Conservation (phyloP, 1,140 invertebrate genomes). For the Pseudomyrmex sp. region DNA sequence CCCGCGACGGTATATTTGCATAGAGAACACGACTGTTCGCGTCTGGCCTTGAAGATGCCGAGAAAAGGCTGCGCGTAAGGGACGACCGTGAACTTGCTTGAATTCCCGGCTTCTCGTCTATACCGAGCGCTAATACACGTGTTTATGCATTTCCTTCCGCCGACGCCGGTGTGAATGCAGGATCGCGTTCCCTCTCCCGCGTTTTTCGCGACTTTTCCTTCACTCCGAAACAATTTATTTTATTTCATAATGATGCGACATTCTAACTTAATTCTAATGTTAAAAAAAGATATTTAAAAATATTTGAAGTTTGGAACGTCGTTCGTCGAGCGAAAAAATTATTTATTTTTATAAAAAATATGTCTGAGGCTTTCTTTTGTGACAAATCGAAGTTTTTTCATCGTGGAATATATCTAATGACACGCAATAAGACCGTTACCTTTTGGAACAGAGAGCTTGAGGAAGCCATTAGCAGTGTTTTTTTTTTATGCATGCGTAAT, state of each 20-base stretch:
- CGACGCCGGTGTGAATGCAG: constrained; percentile 60
- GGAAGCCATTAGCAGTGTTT: too few species aligned
- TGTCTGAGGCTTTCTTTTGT: too few species aligned
- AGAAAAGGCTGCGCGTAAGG: constrained; percentile 70
- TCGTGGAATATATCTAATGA: too few species aligned
- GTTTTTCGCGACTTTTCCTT: constrained; percentile 12
- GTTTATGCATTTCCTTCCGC: constrained; percentile 66
- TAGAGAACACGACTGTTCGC: constrained; percentile 67
- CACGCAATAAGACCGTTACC: too few species aligned
- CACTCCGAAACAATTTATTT: background rate
- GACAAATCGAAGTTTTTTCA: too few species aligned
- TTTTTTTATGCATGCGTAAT: too few species aligned
- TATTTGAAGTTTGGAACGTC: too few species aligned
- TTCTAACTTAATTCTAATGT: background rate
- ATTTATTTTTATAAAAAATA: too few species aligned
- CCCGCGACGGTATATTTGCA: constrained; percentile 63
- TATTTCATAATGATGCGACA: background rate
- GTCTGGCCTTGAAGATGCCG: constrained; percentile 78
- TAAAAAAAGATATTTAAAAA: too few species aligned
- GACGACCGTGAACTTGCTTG: constrained; percentile 82
- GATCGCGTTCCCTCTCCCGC: constrained; percentile 17
- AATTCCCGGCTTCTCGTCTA: constrained; percentile 60
- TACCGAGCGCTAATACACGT: constrained; percentile 39
- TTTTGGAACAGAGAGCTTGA: too few species aligned
- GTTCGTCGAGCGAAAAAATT: too few species aligned